Percentiles rank a stretch among this genome's conserved stretches.
phyloP scores from a whole-genome alignment of 2,113 vertebrate genomes.

The Mirounga angustirostris region DNA sequence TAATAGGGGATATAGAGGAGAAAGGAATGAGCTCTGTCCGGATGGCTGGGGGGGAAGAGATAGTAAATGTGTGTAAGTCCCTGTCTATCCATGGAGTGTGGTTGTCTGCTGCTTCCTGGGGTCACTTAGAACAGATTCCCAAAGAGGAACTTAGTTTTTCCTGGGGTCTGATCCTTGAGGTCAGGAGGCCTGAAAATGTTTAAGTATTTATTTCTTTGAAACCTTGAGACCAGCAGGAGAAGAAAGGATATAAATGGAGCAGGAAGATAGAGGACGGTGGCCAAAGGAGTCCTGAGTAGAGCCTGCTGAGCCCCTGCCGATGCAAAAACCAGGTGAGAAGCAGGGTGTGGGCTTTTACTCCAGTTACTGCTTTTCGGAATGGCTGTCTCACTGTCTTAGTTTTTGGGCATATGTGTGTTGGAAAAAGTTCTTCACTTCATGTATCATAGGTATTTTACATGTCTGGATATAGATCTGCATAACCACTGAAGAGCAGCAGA shows the following conservation, averaged over 20 bases:
- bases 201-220: not conserved
- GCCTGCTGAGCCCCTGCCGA: rapidly evolving
- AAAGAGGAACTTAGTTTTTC: not conserved
- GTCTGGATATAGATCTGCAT: not conserved
- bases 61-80: not conserved
- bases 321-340: not conserved
- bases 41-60: constrained; percentile 28
- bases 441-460: rapidly evolving
- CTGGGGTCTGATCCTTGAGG: rapidly evolving
- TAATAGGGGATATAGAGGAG: not conserved
- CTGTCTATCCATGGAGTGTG: rapidly evolving
- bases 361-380: rapidly evolving
- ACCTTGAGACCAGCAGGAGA: not conserved
- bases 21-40: not conserved
- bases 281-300: rapidly evolving
- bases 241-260: not conserved
- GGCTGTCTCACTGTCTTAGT: not conserved
- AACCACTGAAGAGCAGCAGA: rapidly evolving
- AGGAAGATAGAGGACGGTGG: not conserved
- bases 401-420: not conserved
- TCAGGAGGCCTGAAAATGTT: not conserved
- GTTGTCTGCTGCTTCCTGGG: constrained; percentile 22
- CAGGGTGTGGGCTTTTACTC: rapidly evolving
- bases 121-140: not conserved
- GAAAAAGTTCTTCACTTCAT: not conserved